phyloP scores from a whole-genome alignment of 2,113 vertebrate genomes.

The Pomatostomus ruficeps region DNA sequence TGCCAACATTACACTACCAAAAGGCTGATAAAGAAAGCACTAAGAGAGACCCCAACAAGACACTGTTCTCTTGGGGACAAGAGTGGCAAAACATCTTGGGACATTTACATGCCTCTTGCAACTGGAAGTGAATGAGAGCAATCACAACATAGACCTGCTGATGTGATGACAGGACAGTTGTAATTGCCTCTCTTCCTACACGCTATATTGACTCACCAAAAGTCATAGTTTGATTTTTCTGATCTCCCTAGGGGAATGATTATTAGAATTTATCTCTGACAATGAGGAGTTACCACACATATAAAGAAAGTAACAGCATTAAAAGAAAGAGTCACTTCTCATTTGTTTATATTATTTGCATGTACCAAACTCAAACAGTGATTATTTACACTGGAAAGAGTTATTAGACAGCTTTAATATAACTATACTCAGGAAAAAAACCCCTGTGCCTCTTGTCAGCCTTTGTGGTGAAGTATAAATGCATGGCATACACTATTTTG shows the following conservation, averaged over 20 bases:
- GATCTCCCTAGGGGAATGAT: neutral
- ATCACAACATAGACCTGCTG: neutral
- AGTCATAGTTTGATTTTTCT: neutral
- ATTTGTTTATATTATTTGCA: neutral
- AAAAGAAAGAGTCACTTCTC: neutral
- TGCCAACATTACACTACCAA: neutral
- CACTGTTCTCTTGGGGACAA: neutral
- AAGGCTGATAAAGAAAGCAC: neutral
- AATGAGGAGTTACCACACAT: neutral
- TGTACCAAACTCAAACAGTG: neutral
- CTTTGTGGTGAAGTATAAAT: neutral
- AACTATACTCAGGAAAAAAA: neutral
- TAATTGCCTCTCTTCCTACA: neutral
- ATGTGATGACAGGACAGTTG: neutral
- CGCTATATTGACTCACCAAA: neutral
- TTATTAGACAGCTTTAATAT: neutral
- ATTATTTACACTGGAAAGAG: neutral
- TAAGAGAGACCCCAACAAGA: neutral
- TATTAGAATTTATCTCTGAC: neutral
- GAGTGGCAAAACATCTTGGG: neutral
- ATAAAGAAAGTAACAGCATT: neutral
- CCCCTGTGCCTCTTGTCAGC: neutral
- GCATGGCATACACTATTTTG: neutral
- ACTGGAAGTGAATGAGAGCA: neutral
- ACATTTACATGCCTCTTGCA: neutral